A percentile compares a stretch with the other conserved stretches of the same genome.
These are phyloP conservation scores for Cybosia mesomella DNA, from an alignment of 2,888 invertebrate species.

Conservation along the genomic window DNA sequence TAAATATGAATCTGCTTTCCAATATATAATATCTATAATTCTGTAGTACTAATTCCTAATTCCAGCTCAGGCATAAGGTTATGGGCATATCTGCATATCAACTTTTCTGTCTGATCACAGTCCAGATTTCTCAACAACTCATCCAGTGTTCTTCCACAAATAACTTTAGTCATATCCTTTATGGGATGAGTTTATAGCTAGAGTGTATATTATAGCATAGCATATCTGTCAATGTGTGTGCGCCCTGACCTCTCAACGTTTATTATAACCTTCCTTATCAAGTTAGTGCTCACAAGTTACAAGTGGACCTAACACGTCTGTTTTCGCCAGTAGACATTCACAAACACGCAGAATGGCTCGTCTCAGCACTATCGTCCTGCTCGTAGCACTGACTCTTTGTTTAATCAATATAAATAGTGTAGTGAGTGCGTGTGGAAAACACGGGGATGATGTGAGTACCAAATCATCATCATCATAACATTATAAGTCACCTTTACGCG, in stretches of 20 bases:
- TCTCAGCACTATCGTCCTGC: slow-evolving; percentile 8
- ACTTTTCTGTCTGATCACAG: too few species aligned
- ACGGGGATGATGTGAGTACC: slow-evolving; percentile 3
- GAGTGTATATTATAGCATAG: not conserved
- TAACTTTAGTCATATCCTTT: too few species aligned
- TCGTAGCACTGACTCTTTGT: slow-evolving; percentile 3
- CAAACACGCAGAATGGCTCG: slow-evolving; percentile 8
- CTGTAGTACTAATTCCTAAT: too few species aligned
- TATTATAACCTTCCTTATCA: slow-evolving; percentile 16
- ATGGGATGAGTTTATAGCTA: too few species aligned
- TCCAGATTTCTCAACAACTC: too few species aligned
- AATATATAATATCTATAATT: too few species aligned
- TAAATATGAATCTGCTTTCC: too few species aligned
- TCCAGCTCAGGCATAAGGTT: too few species aligned
- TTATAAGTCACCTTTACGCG: too few species aligned
- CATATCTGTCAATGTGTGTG: not conserved
- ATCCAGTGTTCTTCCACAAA: too few species aligned
- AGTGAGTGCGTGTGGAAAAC: slow-evolving; percentile 1
- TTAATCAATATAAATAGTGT: slow-evolving; percentile 8
- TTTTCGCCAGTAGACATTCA: not conserved
- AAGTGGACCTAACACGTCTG: not conserved
- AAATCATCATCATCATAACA: too few species aligned
- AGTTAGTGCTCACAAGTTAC: slow-evolving; percentile 10
- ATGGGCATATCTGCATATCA: too few species aligned
- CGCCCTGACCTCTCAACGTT: slow-evolving; percentile 2